Evolutionary conservation across 2,113 vertebrate genomes (phyloP).

Genomic region (Malurus alboscapulatus): DNA sequence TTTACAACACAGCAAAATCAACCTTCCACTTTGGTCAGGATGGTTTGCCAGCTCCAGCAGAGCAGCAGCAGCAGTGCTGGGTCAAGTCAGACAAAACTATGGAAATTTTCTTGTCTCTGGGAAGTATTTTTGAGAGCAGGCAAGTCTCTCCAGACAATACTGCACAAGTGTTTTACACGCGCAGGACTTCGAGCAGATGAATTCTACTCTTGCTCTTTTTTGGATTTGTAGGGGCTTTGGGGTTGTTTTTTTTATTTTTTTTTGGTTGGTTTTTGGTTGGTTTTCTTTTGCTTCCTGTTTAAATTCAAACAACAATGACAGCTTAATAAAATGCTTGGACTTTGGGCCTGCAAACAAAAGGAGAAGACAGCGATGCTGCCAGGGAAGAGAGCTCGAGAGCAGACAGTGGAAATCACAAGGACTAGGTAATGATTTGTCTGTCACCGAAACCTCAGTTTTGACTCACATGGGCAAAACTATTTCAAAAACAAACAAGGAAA

Average conservation of each 20-base stretch:
- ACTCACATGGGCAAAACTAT: not conserved
- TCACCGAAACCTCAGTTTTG: not conserved
- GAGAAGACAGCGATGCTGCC: not conserved
- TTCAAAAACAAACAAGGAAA: conserved; percentile 7
- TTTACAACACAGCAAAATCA: conserved; percentile 16
- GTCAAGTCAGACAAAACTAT: not conserved
- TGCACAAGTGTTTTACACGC: fast-evolving
- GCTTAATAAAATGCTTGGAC: not conserved
- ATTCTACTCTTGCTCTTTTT: not conserved
- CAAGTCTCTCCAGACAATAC: not conserved
- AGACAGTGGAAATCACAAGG: not conserved
- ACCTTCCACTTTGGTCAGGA: not conserved
- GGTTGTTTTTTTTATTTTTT: too few relatives aligned
- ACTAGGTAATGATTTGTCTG: not conserved
- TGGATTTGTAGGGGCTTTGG: too few relatives aligned
- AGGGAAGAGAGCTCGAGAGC: not conserved
- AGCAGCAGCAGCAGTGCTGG: not conserved
- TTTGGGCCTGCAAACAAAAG: not conserved
- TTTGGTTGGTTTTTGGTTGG: too few relatives aligned
- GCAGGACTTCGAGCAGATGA: not conserved
- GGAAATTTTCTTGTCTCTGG: not conserved
- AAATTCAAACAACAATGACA: not conserved
- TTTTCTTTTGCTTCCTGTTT: not conserved
- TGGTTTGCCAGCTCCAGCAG: not conserved
- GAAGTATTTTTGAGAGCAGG: not conserved